Evolutionary conservation across 30 jellyfish, hydroid and myxozoan species (phyloP).

Genomic region (Cassiopea andromeda): DNA sequence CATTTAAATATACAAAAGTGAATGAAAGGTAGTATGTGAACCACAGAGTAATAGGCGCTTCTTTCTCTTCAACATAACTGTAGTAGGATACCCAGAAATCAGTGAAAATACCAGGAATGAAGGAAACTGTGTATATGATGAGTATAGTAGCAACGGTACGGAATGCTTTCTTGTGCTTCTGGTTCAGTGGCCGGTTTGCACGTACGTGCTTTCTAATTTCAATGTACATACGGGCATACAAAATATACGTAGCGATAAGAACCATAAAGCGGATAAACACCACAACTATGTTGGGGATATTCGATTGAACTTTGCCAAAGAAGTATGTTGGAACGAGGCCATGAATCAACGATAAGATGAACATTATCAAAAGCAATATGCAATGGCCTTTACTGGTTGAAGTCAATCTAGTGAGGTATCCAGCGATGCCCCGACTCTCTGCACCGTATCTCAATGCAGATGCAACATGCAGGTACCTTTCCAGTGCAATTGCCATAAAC

Average conservation of each 20-base stretch:
- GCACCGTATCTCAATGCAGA: neutral
- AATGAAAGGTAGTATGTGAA: conserved; percentile 27
- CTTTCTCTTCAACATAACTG: neutral
- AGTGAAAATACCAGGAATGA: conserved; percentile 8
- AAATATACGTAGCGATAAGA: neutral
- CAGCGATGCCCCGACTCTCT: neutral
- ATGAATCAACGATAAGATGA: conserved; percentile 12
- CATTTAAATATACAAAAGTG: neutral
- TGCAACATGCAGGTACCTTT: conserved; percentile 26
- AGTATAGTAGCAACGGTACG: conserved; percentile 22
- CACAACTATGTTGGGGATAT: conserved; percentile 27
- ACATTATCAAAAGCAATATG: neutral
- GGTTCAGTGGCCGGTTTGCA: neutral
- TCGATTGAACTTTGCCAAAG: conserved; percentile 37
- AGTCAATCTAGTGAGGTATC: neutral
- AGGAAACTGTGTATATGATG: conserved; percentile 7
- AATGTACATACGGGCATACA: conserved; percentile 26
- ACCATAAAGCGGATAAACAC: conserved; percentile 12
- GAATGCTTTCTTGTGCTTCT: conserved; percentile 7
- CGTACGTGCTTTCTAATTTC: conserved; percentile 12
- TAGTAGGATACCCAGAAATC: conserved; percentile 51
- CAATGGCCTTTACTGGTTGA: conserved; percentile 7
- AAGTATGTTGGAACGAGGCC: conserved; percentile 55
- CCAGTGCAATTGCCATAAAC: conserved; percentile 40
- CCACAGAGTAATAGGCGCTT: conserved; percentile 41